Conservation (phyloP, 2,113 vertebrate genomes). For the Ictidomys tridecemlineatus region DNA sequence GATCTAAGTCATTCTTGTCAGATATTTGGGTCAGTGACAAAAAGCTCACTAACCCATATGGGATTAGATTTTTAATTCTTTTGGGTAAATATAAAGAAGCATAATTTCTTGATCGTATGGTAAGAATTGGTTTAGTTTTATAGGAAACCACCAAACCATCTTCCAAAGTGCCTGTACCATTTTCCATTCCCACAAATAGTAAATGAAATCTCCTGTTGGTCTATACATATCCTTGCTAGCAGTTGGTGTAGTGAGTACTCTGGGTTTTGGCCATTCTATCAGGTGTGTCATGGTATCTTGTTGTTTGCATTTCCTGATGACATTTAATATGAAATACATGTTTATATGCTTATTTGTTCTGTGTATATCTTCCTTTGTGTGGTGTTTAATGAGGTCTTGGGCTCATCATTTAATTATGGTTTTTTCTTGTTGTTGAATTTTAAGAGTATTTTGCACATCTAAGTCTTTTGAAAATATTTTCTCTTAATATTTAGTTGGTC, state of each 20-base stretch:
- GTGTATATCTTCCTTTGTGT: background rate
- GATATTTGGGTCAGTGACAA: no score
- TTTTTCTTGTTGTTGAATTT: background rate
- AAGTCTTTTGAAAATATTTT: background rate
- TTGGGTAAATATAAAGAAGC: no score
- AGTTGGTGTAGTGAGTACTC: background rate
- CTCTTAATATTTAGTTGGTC: background rate
- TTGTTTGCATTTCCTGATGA: background rate
- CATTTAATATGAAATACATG: background rate
- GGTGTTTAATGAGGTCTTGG: background rate
- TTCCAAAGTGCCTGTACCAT: no score
- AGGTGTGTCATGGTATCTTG: background rate
- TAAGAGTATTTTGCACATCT: background rate
- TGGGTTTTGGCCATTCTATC: background rate
- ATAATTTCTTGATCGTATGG: no score
- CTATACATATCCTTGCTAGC: background rate
- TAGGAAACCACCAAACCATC: no score
- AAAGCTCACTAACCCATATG: no score
- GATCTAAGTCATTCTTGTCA: no score
- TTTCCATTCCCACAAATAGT: background rate
- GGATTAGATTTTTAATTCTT: no score
- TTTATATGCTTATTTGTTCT: background rate
- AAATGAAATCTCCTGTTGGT: background rate
- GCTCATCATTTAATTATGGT: background rate
- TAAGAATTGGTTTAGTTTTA: no score